Base-by-base conservation (phyloP, 1,140 invertebrate genomes). In the Ephestia elutella region DNA sequence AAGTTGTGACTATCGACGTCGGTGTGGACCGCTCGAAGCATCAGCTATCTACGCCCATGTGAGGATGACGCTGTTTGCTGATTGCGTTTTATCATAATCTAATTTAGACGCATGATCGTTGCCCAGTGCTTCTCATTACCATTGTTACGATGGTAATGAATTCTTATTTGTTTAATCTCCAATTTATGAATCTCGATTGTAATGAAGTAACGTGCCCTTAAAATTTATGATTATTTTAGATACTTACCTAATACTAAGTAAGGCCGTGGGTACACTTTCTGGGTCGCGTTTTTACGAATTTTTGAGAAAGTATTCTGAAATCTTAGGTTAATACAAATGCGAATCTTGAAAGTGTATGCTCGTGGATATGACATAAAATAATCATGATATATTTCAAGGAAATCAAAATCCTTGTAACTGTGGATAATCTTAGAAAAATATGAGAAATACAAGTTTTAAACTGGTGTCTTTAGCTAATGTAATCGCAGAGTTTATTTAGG, bases 41-140 rank as follows among this genome's bases (percentile, higher is more conserved):
- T 62, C 89, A 90, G 62, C 69, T 89, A 19, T 90, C 87, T 10
- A 90, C 89, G 54, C 87, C 87, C 17, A 90, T 90, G 89, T 90
- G 68, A 75, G 57, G 25, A 65, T 10, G 64, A 53, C 58, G 18
- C 49, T 55, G 3, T 58, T 49, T 57, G 61, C 51, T 60, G 54
- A 17, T 28, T 30, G 21, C 44, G 9, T 32, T 32, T 32, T 54
- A 53, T 32, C 48, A 19, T 20, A 32, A 32, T 9, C 30, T 2
- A 44, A 17, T 19, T 20, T 15, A 49, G 53, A 32, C 15, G 38
- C 38, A 44, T 44, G 38, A 44, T 44, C 38, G 13, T 44, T 17
- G n/a, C 38, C 38, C 10, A 13, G 10, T 17, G 38, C 38, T 44
- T 44, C 38, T 15, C 38, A 15, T 44, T 44, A 10, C 15, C 38